Base-by-base conservation (phyloP, 2,797 vertebrate genomes). In the Tauraco hartlaubi region DNA sequence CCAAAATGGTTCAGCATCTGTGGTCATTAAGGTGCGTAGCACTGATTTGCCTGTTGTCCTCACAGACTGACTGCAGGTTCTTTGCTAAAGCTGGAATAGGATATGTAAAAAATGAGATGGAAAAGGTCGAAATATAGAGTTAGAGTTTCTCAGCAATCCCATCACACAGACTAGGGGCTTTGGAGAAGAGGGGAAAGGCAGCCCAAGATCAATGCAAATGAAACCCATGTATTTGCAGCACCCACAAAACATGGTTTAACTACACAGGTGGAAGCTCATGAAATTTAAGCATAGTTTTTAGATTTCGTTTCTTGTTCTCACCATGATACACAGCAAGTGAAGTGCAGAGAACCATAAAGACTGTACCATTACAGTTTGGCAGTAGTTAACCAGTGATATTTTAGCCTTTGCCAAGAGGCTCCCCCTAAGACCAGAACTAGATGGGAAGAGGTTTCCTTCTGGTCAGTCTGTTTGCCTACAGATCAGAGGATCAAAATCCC, bases 291-390 rank as follows among this genome's bases (percentile, higher is more conserved):
- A 58, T 7, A 18, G 23, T 5, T 82, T 83, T 64, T 64, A 41
- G 39, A 51, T 33, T 62, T 43, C 11, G 26, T 44, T 83, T 74
- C 55, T 71, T 2, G 1, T 54, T 81, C 35, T 87, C 11, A 51
- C 26, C 55, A 54, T 69, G 29, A 66, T 46, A 43, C 58, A 61
- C 11, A 86, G 37, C 14, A 56, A 88, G 49, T 43, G 28, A 81
- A 78, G 13, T 0, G 0, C 66, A 61, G 22, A 59, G 25, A 76
- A 31, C 15, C 14, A 1, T n/a, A 56, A 37, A 54, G 31, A 29
- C 15, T 8, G 3, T 26, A 64, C 16, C 11, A 1, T 9, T 55
- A 41, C 52, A 33, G 23, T 44, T 9, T n/a, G 49, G 22, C 28
- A 63, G 62, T 16, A 51, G 37, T 46, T 64, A 48, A 46, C 17